These are phyloP conservation scores for Sycon ciliatum DNA, from an alignment of 37 sponge, comb jelly and placozoan genomes.

Conservation along the genomic window DNA sequence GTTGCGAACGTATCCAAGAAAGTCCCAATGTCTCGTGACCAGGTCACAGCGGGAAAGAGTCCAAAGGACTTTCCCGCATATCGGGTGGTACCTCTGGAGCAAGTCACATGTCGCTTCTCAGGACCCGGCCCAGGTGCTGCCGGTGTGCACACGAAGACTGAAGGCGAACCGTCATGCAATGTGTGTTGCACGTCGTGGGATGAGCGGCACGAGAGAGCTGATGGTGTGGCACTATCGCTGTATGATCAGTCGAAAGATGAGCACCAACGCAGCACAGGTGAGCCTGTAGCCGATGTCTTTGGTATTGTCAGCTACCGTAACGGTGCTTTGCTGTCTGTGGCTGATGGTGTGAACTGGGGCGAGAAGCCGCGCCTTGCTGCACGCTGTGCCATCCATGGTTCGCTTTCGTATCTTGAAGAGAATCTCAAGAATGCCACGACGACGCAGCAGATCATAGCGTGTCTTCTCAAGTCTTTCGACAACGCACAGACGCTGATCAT, in stretches of 20 bases:
- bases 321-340: conserved; percentile 57
- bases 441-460: conserved; percentile 21
- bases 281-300: conserved; percentile 88
- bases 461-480: conserved; percentile 40
- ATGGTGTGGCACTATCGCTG: conserved; percentile 73
- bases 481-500: conserved; percentile 64
- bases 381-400: conserved; percentile 58
- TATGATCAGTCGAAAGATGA: conserved; percentile 50
- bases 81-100: too few species aligned
- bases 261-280: conserved; percentile 52
- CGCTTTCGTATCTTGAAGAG: conserved; percentile 57
- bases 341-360: conserved; percentile 82
- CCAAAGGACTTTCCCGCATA: too few species aligned
- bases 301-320: conserved; percentile 47
- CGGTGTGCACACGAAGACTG: too few species aligned
- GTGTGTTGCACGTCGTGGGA: too few species aligned
- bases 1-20: too few species aligned
- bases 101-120: too few species aligned
- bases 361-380: conserved; percentile 76
- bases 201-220: conserved; percentile 44
- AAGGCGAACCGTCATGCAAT: too few species aligned
- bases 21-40: too few species aligned
- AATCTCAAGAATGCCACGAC: neutral
- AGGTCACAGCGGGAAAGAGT: too few species aligned
- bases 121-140: too few species aligned